Conservation (phyloP, 2,888 invertebrate species). For the Pimpla rufipes region DNA sequence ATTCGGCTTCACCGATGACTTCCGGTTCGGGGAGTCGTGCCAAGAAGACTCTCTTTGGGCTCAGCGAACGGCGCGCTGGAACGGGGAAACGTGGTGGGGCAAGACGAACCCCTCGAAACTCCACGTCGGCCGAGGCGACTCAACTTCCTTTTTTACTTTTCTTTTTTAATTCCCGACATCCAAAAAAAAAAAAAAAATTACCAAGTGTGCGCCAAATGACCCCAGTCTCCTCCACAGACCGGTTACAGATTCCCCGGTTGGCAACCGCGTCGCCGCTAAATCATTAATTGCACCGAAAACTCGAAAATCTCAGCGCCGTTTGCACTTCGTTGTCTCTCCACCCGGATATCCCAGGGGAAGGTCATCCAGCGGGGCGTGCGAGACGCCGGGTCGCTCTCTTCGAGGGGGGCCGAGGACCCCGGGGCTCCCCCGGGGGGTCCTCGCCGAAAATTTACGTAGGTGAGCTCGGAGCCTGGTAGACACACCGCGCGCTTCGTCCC, state of each 20-base stretch:
- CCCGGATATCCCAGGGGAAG: neutral
- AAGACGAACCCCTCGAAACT: constrained; percentile 66
- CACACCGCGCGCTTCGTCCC: too few species aligned
- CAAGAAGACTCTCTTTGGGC: constrained; percentile 72
- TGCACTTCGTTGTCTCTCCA: too few species aligned
- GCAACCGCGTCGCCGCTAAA: too few species aligned
- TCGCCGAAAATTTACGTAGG: neutral
- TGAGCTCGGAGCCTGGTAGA: neutral
- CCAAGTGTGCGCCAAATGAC: too few species aligned
- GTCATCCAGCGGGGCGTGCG: neutral
- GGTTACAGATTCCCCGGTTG: too few species aligned
- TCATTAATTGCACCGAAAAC: too few species aligned
- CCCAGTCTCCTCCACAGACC: too few species aligned
- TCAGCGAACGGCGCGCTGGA: constrained; percentile 8
- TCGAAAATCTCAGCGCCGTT: too few species aligned
- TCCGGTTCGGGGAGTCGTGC: constrained; percentile 70
- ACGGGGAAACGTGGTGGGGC: neutral
- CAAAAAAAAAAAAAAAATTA: too few species aligned
- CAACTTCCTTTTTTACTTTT: too few species aligned
- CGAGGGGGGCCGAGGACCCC: neutral
- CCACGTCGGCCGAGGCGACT: too few species aligned
- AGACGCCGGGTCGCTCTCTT: neutral
- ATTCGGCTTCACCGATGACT: constrained; percentile 70
- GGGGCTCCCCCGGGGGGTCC: neutral
- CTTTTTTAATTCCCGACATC: too few species aligned